Evolutionary conservation across 2,797 vertebrate genomes (phyloP).

Genomic region (Morus bassanus): DNA sequence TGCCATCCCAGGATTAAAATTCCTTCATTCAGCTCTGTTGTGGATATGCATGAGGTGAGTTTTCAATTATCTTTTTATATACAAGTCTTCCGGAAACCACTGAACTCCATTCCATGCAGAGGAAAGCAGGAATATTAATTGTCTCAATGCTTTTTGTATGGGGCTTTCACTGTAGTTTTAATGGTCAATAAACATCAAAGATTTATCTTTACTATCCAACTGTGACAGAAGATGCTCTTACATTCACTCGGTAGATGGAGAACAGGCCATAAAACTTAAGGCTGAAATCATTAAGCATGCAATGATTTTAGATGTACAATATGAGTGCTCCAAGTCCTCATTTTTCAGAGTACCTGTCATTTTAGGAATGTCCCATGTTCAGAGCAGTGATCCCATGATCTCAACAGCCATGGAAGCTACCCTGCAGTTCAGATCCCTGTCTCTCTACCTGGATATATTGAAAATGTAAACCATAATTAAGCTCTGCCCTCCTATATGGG

Average conservation of each 20-base stretch:
- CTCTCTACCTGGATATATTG: not conserved
- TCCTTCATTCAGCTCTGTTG: not conserved
- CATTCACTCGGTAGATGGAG: slow-evolving; percentile 21
- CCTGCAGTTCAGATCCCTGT: not conserved
- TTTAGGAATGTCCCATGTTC: not conserved
- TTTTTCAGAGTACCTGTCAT: slow-evolving; percentile 18
- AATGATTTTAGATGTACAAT: slow-evolving; percentile 27
- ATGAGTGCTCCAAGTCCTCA: not conserved
- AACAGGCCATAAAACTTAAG: slow-evolving; percentile 55
- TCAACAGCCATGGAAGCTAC: not conserved
- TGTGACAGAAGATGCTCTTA: slow-evolving; percentile 53
- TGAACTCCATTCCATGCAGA: slow-evolving; percentile 22
- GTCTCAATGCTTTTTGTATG: slow-evolving; percentile 35
- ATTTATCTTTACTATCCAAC: slow-evolving; percentile 53
- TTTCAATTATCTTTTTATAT: not conserved
- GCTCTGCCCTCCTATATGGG: not conserved
- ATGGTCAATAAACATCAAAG: slow-evolving; percentile 58
- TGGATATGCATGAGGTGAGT: not conserved
- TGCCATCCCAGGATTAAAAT: slow-evolving; percentile 9
- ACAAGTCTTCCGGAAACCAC: slow-evolving; percentile 11
- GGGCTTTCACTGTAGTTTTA: slow-evolving; percentile 45
- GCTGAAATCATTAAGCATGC: slow-evolving; percentile 43
- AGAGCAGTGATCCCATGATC: not conserved
- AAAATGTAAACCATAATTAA: not conserved
- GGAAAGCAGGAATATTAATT: slow-evolving; percentile 47